Base-by-base conservation (phyloP, 37 sponge, comb jelly and placozoan species). In the Eunapius fragilis region DNA sequence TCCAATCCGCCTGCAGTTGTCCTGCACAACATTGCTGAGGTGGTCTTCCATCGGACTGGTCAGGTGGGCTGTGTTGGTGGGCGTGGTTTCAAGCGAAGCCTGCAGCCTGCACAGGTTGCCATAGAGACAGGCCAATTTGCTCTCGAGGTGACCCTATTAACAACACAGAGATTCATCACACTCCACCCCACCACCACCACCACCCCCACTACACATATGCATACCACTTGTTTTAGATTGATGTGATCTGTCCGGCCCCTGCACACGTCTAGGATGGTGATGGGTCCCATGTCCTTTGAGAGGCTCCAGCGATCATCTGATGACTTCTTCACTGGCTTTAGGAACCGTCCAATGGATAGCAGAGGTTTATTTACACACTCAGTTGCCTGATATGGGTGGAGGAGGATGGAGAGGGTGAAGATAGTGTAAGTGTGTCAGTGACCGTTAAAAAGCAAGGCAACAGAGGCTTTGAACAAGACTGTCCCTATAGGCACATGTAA, bases 141-240 rank as follows among this genome's bases (percentile, higher is more conserved):
- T 73, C 75, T 92, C 92, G 70, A 92, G 86, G 2, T 70, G 75
- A 72, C 75, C 50, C 92, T 92, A 48, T 23, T 36, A 27, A n/a
- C n/a, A n/a, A n/a, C n/a, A n/a, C n/a, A 25, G 5, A 6, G 30
- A 82, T 31, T n/a, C n/a, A n/a, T n/a, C n/a, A n/a, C n/a, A n/a
- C n/a, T n/a, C n/a, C n/a, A 28, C 0, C 36, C 10, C 14, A 71
- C 24, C n/a, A 11, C 70, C 41, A 38, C 25, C 28, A 23, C 37
- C 24, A 10, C 5, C n/a, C 9, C 26, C 37, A 28, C 41, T n/a
- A 83, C 22, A 37, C 30, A 47, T 35, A 76, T 41, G 41, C 27
- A 35, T 32, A 86, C 91, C 83, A 91, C 79, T 24, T 86, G 83
- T 35, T 77, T 74, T 14, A 86, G 79, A 45, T 91, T 91, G 48